phyloP scores from a whole-genome alignment of 2,888 invertebrate genomes.

The Trichopoda pennipes region DNA sequence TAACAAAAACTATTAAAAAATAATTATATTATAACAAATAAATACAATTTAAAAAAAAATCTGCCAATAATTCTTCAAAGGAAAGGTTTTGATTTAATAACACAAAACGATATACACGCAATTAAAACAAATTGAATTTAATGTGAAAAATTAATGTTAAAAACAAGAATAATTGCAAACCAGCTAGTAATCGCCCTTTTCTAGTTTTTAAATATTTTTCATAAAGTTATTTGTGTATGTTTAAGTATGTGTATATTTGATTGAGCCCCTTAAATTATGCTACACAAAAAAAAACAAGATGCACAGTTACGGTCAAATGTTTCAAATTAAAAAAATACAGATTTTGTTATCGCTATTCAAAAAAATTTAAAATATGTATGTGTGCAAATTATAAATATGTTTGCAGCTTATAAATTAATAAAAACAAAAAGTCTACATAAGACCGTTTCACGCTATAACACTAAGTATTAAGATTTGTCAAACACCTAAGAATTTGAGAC shows the following conservation, averaged over 20 bases:
- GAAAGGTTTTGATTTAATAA: conserved; percentile 71
- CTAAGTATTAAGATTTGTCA: too few species aligned
- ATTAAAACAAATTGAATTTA: conserved; percentile 2
- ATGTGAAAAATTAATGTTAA: background rate
- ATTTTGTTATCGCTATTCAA: too few species aligned
- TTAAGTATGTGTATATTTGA: conserved; percentile 30
- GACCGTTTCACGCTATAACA: too few species aligned
- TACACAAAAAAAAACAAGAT: conserved; percentile 37
- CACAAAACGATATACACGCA: conserved; percentile 27
- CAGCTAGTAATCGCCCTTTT: conserved; percentile 72
- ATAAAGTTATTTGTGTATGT: conserved; percentile 59
- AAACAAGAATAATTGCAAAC: conserved; percentile 61
- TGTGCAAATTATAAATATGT: too few species aligned
- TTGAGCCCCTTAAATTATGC: conserved; percentile 46
- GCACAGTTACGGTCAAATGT: conserved; percentile 57
- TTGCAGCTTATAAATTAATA: too few species aligned
- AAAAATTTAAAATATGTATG: too few species aligned
- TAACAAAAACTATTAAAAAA: background rate
- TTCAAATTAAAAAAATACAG: background rate
- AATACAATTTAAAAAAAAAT: conserved; percentile 37
- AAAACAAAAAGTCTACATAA: too few species aligned
- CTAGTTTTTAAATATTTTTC: conserved; percentile 54
- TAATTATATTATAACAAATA: conserved; percentile 10
- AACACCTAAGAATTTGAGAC: too few species aligned
- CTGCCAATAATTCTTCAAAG: conserved; percentile 42